Evolutionary conservation across 2,113 vertebrate species (phyloP).

Genomic region (Apteryx owenii): DNA sequence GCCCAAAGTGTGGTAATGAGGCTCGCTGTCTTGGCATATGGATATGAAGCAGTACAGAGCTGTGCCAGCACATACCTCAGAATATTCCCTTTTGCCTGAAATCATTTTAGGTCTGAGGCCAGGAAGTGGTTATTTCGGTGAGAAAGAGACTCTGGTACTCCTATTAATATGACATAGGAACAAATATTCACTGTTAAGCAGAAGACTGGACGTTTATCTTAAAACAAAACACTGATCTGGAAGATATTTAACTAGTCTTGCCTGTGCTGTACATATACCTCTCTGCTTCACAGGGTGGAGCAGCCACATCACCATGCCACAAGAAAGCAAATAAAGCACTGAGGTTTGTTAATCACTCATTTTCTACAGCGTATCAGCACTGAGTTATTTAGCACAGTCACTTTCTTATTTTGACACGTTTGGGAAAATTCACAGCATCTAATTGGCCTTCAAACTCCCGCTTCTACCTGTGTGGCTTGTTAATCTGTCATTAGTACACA

Average conservation of each 20-base stretch:
- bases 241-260: not conserved
- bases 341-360: slow-evolving; percentile 55
- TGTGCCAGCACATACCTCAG: not conserved
- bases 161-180: not conserved
- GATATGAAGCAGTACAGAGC: not conserved
- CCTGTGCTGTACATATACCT: not conserved
- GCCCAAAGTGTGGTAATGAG: too few relatives aligned
- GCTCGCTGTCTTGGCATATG: too few relatives aligned
- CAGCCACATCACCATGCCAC: not conserved
- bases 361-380: slow-evolving; percentile 50
- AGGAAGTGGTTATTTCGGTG: not conserved
- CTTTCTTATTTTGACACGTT: slow-evolving; percentile 73
- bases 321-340: slow-evolving; percentile 23
- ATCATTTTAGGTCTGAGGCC: too few relatives aligned
- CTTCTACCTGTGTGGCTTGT: slow-evolving; percentile 52
- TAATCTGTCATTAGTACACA: slow-evolving; percentile 62
- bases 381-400: slow-evolving; percentile 65
- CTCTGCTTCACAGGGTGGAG: not conserved
- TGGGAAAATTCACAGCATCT: slow-evolving; percentile 51
- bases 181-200: not conserved
- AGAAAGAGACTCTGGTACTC: not conserved
- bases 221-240: not conserved
- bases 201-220: not conserved
- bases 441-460: slow-evolving; percentile 69
- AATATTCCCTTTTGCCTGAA: not conserved